phyloP scores from a whole-genome alignment of 1,140 invertebrate species.

The Paracyclopina nana region DNA sequence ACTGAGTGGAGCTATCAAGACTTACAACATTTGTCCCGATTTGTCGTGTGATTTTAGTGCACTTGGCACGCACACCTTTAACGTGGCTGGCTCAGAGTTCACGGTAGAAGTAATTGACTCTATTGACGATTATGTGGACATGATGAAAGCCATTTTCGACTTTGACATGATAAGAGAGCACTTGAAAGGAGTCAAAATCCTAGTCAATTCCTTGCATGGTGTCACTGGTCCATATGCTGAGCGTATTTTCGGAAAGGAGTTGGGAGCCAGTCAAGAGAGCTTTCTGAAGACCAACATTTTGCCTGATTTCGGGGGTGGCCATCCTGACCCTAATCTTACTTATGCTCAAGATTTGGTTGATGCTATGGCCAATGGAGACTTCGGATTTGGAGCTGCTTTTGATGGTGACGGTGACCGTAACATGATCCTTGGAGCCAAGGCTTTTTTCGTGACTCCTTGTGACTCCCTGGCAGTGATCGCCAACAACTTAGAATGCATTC shows the following conservation, averaged over 20 bases:
- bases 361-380: constrained; percentile 49
- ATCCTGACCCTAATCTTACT: constrained; percentile 97
- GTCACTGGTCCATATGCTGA: constrained; percentile 91
- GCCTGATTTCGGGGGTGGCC: constrained; percentile 85
- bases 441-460: constrained; percentile 95
- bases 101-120: constrained; percentile 77
- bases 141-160: constrained; percentile 97
- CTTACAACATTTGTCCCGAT: constrained; percentile 57
- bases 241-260: constrained; percentile 65
- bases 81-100: constrained; percentile 51
- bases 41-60: constrained; percentile 28
- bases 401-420: constrained; percentile 95
- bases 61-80: constrained; percentile 22
- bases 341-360: constrained; percentile 74
- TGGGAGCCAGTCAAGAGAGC: constrained; percentile 44
- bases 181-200: constrained; percentile 27
- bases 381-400: constrained; percentile 92
- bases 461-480: constrained; percentile 92
- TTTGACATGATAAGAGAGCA: constrained; percentile 50
- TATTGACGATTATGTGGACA: constrained; percentile 63
- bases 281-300: constrained; percentile 51
- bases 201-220: constrained; percentile 86
- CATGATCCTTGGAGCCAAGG: constrained; percentile 87
- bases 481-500: constrained; percentile 70
- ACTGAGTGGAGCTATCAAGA: constrained; percentile 49